These are phyloP conservation scores for Leucoptera coffeella DNA, from an alignment of 2,888 invertebrate species.

Conservation along the genomic window DNA sequence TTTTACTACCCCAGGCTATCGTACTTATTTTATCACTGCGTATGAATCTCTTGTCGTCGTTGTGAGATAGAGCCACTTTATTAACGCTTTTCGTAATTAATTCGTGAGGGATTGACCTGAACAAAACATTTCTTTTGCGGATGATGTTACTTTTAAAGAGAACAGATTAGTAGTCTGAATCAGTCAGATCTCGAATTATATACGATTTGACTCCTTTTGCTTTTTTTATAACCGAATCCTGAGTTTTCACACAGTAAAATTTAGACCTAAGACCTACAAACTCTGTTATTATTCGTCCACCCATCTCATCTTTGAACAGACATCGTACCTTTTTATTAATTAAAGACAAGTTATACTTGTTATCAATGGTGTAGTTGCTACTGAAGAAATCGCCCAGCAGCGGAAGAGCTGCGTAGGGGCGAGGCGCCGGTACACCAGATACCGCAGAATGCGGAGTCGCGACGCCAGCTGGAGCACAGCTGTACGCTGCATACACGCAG, in stretches of 20 bases:
- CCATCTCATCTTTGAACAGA: constrained; percentile 1
- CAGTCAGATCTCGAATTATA: not conserved
- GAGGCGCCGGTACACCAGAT: too few species aligned
- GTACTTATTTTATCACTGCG: constrained; percentile 1
- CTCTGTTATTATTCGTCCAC: not conserved
- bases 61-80: not conserved
- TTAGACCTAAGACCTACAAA: constrained; percentile 1
- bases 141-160: not conserved
- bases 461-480: too few species aligned
- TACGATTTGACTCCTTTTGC: constrained; percentile 1
- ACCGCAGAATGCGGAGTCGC: too few species aligned
- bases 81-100: not conserved
- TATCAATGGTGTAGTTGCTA: too few species aligned
- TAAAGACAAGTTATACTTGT: not conserved
- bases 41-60: constrained; percentile 1
- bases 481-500: too few species aligned
- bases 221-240: not conserved
- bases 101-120: constrained; percentile 1
- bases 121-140: not conserved
- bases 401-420: too few species aligned
- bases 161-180: not conserved
- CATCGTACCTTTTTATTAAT: not conserved
- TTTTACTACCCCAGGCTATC: constrained; percentile 2
- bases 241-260: constrained; percentile 1
- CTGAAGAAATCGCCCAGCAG: too few species aligned